Evolutionary conservation across 2,888 invertebrate genomes (phyloP).

Genomic region (Drosophila anomelani): DNA sequence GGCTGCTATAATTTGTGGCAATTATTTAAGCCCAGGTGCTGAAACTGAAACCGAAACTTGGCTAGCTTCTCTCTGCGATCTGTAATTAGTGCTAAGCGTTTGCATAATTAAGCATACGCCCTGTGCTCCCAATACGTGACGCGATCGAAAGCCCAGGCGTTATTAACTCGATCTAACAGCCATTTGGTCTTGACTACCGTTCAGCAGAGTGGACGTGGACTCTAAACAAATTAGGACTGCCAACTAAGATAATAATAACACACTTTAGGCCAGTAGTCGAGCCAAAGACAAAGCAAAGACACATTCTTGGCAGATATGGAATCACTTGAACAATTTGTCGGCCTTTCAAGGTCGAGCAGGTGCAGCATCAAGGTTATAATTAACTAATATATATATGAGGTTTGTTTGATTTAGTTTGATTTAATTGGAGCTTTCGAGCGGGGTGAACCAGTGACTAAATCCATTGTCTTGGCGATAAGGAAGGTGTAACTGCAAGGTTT

Average conservation of each 20-base stretch:
- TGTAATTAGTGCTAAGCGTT: slow-evolving; percentile 68
- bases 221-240: slow-evolving; percentile 59
- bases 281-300: slow-evolving; percentile 43
- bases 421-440: slow-evolving; percentile 17
- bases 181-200: slow-evolving; percentile 54
- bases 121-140: slow-evolving; percentile 55
- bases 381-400: slow-evolving; percentile 18
- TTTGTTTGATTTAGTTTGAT: slow-evolving; percentile 20
- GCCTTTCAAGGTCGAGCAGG: slow-evolving; percentile 59
- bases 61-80: slow-evolving; percentile 31
- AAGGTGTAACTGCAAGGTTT: neutral
- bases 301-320: slow-evolving; percentile 55
- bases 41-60: slow-evolving; percentile 26
- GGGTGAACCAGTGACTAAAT: neutral
- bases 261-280: slow-evolving; percentile 33
- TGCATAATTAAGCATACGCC: slow-evolving; percentile 79
- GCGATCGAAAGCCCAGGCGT: neutral
- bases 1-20: slow-evolving; percentile 49
- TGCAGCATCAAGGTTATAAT: slow-evolving; percentile 54
- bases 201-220: slow-evolving; percentile 28
- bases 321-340: slow-evolving; percentile 63
- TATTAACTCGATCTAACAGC: slow-evolving; percentile 58
- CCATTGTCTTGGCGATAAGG: slow-evolving; percentile 3
- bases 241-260: slow-evolving; percentile 36
- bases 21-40: slow-evolving; percentile 58